These are phyloP conservation scores for Phocides pigmalion DNA, from an alignment of 1,140 invertebrate genomes.

Conservation along the genomic window DNA sequence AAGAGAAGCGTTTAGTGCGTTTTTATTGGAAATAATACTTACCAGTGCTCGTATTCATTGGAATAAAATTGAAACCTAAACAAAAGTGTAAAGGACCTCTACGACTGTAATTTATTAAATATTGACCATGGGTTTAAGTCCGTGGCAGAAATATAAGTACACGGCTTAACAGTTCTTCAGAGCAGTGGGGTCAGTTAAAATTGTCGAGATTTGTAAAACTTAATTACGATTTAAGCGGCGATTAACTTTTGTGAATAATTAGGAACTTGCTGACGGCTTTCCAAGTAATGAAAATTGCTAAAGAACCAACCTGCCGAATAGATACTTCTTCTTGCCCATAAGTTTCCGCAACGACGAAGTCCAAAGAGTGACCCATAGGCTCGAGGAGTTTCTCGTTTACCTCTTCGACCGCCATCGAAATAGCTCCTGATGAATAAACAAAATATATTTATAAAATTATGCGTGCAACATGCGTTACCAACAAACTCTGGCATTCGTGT, in stretches of 20 bases:
- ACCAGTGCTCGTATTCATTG: too few species aligned
- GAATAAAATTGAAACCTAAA: too few species aligned
- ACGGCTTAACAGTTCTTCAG: too few species aligned
- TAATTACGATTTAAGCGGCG: not conserved
- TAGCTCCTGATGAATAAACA: slow-evolving; percentile 87
- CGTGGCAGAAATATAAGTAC: too few species aligned
- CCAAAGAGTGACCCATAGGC: slow-evolving; percentile 87
- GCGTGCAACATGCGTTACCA: slow-evolving; percentile 4
- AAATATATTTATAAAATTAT: slow-evolving; percentile 24
- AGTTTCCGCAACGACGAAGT: slow-evolving; percentile 95
- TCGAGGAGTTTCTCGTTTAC: slow-evolving; percentile 86
- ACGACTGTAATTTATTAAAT: too few species aligned
- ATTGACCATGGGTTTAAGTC: too few species aligned
- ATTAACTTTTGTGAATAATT: not conserved
- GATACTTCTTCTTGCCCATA: slow-evolving; percentile 95
- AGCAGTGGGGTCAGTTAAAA: not conserved
- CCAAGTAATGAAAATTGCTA: not conserved
- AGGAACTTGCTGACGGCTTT: not conserved
- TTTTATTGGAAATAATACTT: too few species aligned
- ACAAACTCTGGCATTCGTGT: slow-evolving; percentile 17
- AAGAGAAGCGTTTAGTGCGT: too few species aligned
- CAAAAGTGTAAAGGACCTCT: too few species aligned
- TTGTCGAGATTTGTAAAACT: not conserved
- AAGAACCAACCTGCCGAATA: slow-evolving; percentile 88
- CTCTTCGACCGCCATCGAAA: slow-evolving; percentile 91